Conservation (phyloP, 1,140 invertebrate genomes). For the Oreohelix idahoensis region DNA sequence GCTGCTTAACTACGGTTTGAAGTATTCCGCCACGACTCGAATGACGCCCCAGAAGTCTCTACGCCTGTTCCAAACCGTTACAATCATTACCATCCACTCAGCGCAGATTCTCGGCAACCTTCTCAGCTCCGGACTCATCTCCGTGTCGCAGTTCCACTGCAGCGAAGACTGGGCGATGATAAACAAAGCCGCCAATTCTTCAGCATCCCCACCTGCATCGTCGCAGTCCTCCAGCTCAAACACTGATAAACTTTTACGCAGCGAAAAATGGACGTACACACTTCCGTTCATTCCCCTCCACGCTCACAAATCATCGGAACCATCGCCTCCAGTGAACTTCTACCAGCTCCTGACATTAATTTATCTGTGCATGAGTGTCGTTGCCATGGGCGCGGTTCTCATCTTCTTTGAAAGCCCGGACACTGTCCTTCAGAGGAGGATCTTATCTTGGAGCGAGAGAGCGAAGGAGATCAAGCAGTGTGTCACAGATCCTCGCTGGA, state of each 20-base stretch:
- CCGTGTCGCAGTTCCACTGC: conserved; percentile 49
- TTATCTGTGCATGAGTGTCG: conserved; percentile 50
- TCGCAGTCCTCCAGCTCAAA: not conserved
- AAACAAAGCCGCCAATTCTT: conserved; percentile 6
- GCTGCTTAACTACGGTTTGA: conserved; percentile 49
- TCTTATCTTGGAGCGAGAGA: conserved; percentile 44
- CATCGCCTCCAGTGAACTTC: conserved; percentile 45
- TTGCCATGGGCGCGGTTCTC: conserved; percentile 49
- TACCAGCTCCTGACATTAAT: conserved; percentile 53
- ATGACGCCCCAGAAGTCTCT: conserved; percentile 47
- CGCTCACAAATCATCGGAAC: conserved; percentile 33
- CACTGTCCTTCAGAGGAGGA: conserved; percentile 42
- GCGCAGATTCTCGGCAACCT: conserved; percentile 54
- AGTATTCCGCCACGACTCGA: conserved; percentile 45
- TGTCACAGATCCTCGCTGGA: conserved; percentile 40
- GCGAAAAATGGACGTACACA: conserved; percentile 52
- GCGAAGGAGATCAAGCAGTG: conserved; percentile 36
- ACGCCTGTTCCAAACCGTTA: conserved; percentile 49
- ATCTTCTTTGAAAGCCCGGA: conserved; percentile 54
- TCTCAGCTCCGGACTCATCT: conserved; percentile 51
- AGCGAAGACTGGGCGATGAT: conserved; percentile 40
- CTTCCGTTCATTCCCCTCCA: conserved; percentile 51
- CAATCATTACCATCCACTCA: conserved; percentile 52
- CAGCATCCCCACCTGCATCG: not conserved
- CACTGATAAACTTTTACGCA: not conserved